Percentiles rank a stretch among this genome's conserved stretches.
Conservation (phyloP, 1,140 invertebrate species). For the Mylabris phalerata region DNA sequence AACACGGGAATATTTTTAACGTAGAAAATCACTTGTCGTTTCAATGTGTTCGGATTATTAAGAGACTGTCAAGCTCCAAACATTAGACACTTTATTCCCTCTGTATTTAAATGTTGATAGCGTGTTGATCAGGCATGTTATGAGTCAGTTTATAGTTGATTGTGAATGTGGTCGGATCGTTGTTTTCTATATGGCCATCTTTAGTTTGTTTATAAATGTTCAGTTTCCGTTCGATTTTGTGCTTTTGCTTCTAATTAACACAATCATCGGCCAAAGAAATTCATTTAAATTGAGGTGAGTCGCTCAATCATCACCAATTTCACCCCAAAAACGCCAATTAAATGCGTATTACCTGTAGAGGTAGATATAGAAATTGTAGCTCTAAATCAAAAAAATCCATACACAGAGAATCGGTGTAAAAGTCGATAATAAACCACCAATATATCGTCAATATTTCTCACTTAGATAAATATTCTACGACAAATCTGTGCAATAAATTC, state of each 20-base stretch:
- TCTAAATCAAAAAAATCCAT: conserved; percentile 3
- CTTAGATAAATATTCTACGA: conserved; percentile 31
- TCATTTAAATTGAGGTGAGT: too few species aligned
- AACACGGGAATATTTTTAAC: too few species aligned
- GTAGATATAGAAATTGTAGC: conserved; percentile 8
- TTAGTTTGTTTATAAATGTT: too few species aligned
- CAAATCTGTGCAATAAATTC: conserved; percentile 35
- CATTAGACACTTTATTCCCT: too few species aligned
- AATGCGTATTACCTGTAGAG: neutral
- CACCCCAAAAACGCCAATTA: too few species aligned
- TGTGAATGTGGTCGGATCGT: conserved; percentile 22
- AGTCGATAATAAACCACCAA: conserved; percentile 27
- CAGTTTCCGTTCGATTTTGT: too few species aligned
- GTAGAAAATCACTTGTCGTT: too few species aligned
- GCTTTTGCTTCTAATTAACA: too few species aligned
- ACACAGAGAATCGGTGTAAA: conserved; percentile 6
- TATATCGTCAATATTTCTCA: conserved; percentile 31
- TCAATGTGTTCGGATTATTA: too few species aligned
- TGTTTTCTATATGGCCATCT: neutral
- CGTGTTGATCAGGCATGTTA: conserved; percentile 23
- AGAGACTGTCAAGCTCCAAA: too few species aligned
- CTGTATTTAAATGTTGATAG: conserved; percentile 18
- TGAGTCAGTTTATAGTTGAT: conserved; percentile 26
- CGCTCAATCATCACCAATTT: too few species aligned
- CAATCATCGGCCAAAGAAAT: too few species aligned